These are phyloP conservation scores for Tipula helvola DNA, from an alignment of 2,888 invertebrate genomes.

Conservation along the genomic window DNA sequence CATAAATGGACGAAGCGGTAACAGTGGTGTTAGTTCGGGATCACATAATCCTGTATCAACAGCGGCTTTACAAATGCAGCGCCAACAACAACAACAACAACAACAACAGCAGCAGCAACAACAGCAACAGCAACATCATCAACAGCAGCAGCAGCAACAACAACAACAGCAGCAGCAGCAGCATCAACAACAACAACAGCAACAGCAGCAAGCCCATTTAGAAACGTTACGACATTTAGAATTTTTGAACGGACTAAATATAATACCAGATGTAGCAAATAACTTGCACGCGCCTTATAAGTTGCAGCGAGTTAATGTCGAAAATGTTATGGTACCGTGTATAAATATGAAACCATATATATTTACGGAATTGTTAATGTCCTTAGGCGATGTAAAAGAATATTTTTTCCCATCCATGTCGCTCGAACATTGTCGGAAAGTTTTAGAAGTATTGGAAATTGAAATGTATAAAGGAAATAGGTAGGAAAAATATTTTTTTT, in stretches of 20 bases:
- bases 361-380: conserved; percentile 69
- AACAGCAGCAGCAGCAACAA: conserved; percentile 23
- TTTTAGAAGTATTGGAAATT: conserved; percentile 67
- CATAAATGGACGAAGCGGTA: conserved; percentile 15
- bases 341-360: conserved; percentile 79
- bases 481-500: conserved; percentile 39
- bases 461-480: conserved; percentile 72
- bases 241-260: conserved; percentile 36
- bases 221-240: conserved; percentile 24
- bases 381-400: conserved; percentile 66
- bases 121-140: conserved; percentile 18
- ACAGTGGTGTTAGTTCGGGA: conserved; percentile 15
- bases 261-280: conserved; percentile 56
- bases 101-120: conserved; percentile 6
- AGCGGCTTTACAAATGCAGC: conserved; percentile 10
- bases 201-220: conserved; percentile 14
- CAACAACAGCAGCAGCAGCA: conserved; percentile 23
- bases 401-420: conserved; percentile 69
- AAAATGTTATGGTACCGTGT: conserved; percentile 70
- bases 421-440: conserved; percentile 61
- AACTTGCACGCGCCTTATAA: conserved; percentile 61
- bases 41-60: conserved; percentile 6
- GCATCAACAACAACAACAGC: conserved; percentile 15
- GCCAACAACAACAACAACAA: conserved; percentile 6
- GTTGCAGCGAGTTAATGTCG: conserved; percentile 68